These are phyloP conservation scores for Biston betularia DNA, from an alignment of 2,888 invertebrate genomes.

Conservation along the genomic window DNA sequence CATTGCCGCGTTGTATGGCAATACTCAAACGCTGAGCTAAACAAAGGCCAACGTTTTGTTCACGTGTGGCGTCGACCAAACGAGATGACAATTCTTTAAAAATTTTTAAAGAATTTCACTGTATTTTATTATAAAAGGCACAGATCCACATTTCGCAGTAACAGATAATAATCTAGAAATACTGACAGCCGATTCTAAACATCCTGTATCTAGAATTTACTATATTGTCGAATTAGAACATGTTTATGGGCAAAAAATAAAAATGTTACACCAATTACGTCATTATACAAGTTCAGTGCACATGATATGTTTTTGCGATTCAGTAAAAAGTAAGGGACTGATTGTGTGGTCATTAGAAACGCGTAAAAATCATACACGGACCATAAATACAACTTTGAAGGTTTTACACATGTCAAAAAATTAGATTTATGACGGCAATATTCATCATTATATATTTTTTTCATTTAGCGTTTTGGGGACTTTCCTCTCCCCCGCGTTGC, in stretches of 20 bases:
- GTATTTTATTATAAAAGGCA: no score
- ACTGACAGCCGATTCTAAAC: neutral
- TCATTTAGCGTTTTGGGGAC: no score
- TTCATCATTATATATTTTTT: no score
- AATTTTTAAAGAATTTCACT: no score
- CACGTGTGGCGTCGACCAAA: no score
- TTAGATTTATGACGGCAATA: neutral
- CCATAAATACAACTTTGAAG: neutral
- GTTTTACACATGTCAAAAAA: neutral
- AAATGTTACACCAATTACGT: neutral
- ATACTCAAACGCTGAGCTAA: no score
- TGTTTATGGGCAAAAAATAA: neutral
- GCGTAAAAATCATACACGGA: neutral
- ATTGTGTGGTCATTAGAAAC: conserved; percentile 8
- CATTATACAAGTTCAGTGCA: conserved; percentile 9
- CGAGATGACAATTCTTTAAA: no score
- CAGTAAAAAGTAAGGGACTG: neutral
- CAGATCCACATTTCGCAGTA: no score
- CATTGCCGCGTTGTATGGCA: no score
- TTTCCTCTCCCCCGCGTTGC: no score
- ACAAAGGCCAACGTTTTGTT: no score
- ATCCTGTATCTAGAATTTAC: neutral
- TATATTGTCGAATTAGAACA: neutral
- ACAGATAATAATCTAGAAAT: no score
- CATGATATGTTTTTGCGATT: neutral